These are phyloP conservation scores for Poecile montanus DNA, from an alignment of 2,797 vertebrate species.

Conservation along the genomic window DNA sequence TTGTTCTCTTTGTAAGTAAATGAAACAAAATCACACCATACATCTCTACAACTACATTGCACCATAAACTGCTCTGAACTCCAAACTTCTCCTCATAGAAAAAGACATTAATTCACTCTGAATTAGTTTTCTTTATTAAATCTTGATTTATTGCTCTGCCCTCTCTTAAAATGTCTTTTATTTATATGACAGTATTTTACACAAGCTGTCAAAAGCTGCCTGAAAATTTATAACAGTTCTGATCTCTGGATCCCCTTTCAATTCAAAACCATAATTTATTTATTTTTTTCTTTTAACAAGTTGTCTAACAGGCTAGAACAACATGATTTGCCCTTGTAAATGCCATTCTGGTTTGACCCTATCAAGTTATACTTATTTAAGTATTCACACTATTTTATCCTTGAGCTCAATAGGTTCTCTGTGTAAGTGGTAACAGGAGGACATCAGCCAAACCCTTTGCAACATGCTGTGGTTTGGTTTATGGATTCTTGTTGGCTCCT, in stretches of 20 bases:
- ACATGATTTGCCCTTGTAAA: constrained; percentile 51
- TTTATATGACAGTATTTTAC: constrained; percentile 2
- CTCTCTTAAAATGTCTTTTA: not conserved
- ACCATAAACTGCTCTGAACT: not conserved
- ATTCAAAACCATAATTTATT: not conserved
- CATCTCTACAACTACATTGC: not conserved
- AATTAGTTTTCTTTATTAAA: not conserved
- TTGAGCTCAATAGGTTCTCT: not conserved
- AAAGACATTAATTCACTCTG: not conserved
- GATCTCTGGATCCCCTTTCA: not conserved
- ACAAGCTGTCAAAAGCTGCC: not conserved
- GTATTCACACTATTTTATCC: constrained; percentile 34
- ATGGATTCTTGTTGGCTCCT: not conserved
- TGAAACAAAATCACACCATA: not conserved
- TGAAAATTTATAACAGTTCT: not conserved
- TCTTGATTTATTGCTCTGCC: not conserved
- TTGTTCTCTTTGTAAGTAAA: not conserved
- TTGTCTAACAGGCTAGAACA: constrained; percentile 5
- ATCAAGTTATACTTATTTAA: constrained; percentile 43
- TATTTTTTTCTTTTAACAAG: not conserved
- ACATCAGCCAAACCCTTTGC: not conserved
- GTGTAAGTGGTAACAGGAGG: constrained; percentile 5
- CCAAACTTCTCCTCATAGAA: not conserved
- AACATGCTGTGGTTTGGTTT: not conserved
- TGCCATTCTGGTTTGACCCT: constrained; percentile 33